phyloP scores from a whole-genome alignment of 2,113 vertebrate genomes.

The Burhinus oedicnemus region DNA sequence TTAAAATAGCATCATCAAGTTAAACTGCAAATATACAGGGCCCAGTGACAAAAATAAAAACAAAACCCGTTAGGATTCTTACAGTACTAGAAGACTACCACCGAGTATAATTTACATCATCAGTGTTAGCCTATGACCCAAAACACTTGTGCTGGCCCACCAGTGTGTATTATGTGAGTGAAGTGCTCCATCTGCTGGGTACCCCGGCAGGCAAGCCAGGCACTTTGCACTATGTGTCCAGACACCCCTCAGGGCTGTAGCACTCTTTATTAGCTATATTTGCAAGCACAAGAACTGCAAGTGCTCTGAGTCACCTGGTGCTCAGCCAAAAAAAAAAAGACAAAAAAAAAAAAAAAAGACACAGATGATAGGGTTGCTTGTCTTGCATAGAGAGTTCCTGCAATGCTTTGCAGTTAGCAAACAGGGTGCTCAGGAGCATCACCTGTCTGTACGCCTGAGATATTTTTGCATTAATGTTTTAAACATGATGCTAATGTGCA shows the following conservation, averaged over 20 bases:
- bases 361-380: background rate
- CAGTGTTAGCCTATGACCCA: background rate
- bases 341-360: background rate
- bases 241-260: background rate
- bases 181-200: conserved; percentile 67
- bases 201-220: background rate
- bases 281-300: background rate
- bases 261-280: background rate
- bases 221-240: background rate
- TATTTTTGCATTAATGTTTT: background rate
- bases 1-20: background rate
- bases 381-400: background rate
- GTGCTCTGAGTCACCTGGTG: background rate
- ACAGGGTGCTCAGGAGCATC: background rate
- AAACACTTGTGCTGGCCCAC: background rate
- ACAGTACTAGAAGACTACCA: background rate
- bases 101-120: background rate
- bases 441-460: background rate
- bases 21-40: background rate
- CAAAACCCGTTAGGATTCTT: background rate
- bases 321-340: background rate
- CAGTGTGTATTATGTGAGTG: background rate
- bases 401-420: background rate
- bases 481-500: background rate
- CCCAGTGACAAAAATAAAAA: background rate